A percentile compares a stretch with the other conserved stretches of the same genome.
phyloP scores from a whole-genome alignment of 2,888 invertebrate species.

The Macroteleia sp. region DNA sequence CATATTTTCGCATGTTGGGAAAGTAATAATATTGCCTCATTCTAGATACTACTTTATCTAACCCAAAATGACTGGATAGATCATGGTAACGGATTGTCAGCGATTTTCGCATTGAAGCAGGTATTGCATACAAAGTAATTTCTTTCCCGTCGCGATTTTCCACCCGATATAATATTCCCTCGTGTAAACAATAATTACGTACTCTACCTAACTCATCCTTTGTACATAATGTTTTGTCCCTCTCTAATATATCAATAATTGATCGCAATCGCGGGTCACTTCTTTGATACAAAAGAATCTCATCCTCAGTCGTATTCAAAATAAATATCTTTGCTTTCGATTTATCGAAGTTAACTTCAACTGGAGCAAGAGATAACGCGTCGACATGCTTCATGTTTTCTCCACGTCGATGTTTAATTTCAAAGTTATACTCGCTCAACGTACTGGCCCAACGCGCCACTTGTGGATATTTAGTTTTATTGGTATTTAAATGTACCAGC shows the following conservation, averaged over 20 bases:
- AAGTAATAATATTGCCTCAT: no score
- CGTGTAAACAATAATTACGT: neutral
- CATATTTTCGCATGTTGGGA: no score
- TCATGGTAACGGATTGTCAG: no score
- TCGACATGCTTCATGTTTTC: slow-evolving; percentile 38
- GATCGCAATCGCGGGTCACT: neutral
- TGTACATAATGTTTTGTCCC: no score
- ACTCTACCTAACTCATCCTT: neutral
- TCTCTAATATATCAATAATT: no score
- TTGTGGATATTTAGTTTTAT: neutral
- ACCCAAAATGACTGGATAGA: no score
- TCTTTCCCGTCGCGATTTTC: neutral
- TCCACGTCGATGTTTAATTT: slow-evolving; percentile 19
- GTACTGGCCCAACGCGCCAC: neutral
- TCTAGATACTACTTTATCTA: no score
- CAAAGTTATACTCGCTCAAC: slow-evolving; percentile 24
- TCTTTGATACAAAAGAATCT: neutral
- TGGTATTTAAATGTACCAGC: neutral
- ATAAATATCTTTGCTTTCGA: neutral
- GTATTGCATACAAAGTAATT: no score
- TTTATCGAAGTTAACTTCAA: neutral
- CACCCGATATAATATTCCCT: neutral
- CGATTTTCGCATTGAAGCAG: no score
- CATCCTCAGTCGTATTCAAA: neutral
- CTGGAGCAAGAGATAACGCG: slow-evolving; percentile 16